These are phyloP conservation scores for Erpobdella octoculata DNA, from an alignment of 2,888 invertebrate genomes.

Conservation along the genomic window DNA sequence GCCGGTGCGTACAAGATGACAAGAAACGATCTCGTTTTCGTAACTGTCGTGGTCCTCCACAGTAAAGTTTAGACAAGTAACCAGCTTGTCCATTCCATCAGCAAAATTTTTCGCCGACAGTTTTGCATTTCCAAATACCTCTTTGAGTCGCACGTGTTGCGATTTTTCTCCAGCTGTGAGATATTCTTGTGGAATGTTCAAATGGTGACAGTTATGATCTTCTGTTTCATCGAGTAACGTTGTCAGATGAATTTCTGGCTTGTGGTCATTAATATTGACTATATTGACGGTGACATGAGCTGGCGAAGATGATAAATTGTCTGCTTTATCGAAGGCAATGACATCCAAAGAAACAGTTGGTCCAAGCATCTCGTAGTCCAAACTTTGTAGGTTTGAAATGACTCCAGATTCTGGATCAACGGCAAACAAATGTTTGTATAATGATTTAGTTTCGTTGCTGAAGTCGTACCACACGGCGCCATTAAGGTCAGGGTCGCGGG, in stretches of 20 bases:
- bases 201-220: too few species aligned
- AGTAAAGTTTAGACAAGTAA: background rate
- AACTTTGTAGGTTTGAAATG: conserved; percentile 28
- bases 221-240: too few species aligned
- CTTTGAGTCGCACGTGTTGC: background rate
- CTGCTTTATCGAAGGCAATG: background rate
- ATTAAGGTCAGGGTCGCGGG: background rate
- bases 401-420: conserved; percentile 32
- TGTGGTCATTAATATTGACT: conserved; percentile 33
- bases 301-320: conserved; percentile 7
- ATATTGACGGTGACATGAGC: conserved; percentile 30
- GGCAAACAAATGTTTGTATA: conserved; percentile 29
- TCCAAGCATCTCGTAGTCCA: conserved; percentile 26
- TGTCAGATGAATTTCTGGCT: conserved; percentile 26
- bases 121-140: background rate
- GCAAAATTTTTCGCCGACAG: too few species aligned
- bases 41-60: background rate
- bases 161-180: too few species aligned
- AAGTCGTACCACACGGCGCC: background rate
- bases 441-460: background rate
- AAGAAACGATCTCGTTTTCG: background rate
- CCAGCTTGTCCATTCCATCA: too few species aligned
- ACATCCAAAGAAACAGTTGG: background rate
- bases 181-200: too few species aligned
- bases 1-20: background rate